phyloP scores from a whole-genome alignment of 2,888 invertebrate genomes.

The Callimorpha dominula region DNA sequence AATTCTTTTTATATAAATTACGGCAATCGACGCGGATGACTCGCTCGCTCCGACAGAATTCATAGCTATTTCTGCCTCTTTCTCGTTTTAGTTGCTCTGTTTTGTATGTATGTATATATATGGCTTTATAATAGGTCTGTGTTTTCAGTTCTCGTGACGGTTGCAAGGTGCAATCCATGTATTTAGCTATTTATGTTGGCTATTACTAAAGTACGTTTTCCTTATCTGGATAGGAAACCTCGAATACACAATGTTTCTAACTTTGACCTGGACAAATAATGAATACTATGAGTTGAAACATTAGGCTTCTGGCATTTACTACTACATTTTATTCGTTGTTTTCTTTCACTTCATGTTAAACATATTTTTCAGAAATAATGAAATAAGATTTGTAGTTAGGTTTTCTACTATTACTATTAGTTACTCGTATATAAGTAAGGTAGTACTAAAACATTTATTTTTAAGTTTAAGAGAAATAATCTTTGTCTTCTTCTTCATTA shows the following conservation, averaged over 20 bases:
- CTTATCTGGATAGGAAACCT: slow-evolving; percentile 4
- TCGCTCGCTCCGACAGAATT: slow-evolving; percentile 74
- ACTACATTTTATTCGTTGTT: not conserved
- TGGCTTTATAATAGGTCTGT: slow-evolving; percentile 29
- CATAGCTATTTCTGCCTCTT: slow-evolving; percentile 77
- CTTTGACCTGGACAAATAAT: not conserved
- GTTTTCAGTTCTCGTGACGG: slow-evolving; percentile 21
- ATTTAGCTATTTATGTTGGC: slow-evolving; percentile 9
- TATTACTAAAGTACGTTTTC: slow-evolving; percentile 4
- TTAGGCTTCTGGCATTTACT: not conserved
- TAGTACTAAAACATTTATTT: not conserved
- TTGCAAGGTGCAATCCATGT: slow-evolving; percentile 6
- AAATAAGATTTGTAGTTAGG: too few relatives aligned
- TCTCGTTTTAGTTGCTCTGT: slow-evolving; percentile 56
- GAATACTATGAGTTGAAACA: not conserved
- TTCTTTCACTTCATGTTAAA: not conserved
- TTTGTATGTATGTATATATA: slow-evolving; percentile 7
- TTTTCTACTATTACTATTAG: too few relatives aligned
- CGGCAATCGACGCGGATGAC: slow-evolving; percentile 74
- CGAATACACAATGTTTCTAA: not conserved
- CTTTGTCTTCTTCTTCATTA: too few relatives aligned
- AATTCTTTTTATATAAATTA: slow-evolving; percentile 83
- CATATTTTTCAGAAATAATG: too few relatives aligned
- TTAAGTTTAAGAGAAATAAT: too few relatives aligned
- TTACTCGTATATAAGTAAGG: not conserved